These are phyloP conservation scores for Melipona bicolor DNA, from an alignment of 2,888 invertebrate species.

Conservation along the genomic window DNA sequence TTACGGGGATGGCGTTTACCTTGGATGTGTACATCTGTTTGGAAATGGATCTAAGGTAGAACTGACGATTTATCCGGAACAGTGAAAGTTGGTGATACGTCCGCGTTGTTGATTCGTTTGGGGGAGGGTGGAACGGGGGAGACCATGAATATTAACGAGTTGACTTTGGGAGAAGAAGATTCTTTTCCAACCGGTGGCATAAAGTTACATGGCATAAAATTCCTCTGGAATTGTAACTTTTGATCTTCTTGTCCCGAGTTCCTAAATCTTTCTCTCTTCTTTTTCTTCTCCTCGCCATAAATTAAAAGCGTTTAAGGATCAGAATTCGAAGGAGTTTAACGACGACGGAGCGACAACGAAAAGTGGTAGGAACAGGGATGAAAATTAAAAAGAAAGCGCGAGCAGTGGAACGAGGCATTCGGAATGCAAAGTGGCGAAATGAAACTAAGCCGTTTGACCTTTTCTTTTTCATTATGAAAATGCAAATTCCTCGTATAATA, in stretches of 20 bases:
- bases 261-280: not conserved
- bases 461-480: slow-evolving; percentile 5
- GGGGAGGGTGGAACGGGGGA: not conserved
- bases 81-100: not conserved
- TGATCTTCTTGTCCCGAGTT: not conserved
- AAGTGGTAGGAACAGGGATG: not conserved
- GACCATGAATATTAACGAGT: not conserved
- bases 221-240: not conserved
- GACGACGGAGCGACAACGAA: not conserved
- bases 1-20: not conserved
- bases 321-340: not conserved
- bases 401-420: not conserved
- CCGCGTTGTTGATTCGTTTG: not conserved
- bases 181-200: not conserved
- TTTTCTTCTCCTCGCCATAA: not conserved
- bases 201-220: too few species aligned
- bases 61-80: not conserved
- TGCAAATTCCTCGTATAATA: slow-evolving; percentile 5
- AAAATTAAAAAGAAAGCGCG: not conserved
- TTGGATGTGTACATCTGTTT: not conserved
- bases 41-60: not conserved
- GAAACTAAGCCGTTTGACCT: slow-evolving; percentile 12
- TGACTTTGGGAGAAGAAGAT: not conserved
- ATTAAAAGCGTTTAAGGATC: not conserved
- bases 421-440: slow-evolving; percentile 9